Percentiles rank a stretch among this genome's conserved stretches.
Evolutionary conservation across 2,113 vertebrate genomes (phyloP).

Genomic region (Pelmatolapia mariae): DNA sequence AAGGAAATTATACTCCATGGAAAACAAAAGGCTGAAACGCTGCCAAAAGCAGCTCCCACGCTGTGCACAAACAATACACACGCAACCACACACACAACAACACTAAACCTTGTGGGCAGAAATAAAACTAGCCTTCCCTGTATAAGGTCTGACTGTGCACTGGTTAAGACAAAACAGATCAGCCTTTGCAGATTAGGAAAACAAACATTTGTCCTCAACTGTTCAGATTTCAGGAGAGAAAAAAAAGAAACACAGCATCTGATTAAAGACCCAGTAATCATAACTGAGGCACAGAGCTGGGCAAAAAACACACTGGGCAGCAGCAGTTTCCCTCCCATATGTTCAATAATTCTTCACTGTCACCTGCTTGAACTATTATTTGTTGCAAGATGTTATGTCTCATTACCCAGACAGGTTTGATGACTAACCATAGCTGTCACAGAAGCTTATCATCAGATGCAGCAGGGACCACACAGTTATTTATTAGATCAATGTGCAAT

Average conservation of each 20-base stretch:
- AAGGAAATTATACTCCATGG: slow-evolving; percentile 17
- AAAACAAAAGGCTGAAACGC: slow-evolving; percentile 20
- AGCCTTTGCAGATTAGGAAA: neutral
- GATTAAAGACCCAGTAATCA: neutral
- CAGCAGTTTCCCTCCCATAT: neutral
- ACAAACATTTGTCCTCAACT: neutral
- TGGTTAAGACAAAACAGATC: neutral
- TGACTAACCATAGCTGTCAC: neutral
- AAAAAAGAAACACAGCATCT: neutral
- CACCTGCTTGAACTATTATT: neutral
- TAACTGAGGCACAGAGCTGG: neutral
- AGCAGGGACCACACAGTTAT: neutral
- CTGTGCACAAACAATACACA: neutral
- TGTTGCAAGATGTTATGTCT: neutral
- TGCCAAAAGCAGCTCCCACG: slow-evolving; percentile 27
- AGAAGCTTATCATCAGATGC: neutral
- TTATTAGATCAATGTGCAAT: neutral
- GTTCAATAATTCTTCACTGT: neutral
- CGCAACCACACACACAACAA: neutral
- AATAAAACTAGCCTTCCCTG: neutral
- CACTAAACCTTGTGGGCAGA: neutral
- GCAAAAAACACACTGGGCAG: neutral
- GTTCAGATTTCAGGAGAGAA: neutral
- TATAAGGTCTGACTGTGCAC: neutral
- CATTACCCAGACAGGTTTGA: neutral